phyloP scores from a whole-genome alignment of 2,888 invertebrate genomes.

The Agapetus fuscipes region DNA sequence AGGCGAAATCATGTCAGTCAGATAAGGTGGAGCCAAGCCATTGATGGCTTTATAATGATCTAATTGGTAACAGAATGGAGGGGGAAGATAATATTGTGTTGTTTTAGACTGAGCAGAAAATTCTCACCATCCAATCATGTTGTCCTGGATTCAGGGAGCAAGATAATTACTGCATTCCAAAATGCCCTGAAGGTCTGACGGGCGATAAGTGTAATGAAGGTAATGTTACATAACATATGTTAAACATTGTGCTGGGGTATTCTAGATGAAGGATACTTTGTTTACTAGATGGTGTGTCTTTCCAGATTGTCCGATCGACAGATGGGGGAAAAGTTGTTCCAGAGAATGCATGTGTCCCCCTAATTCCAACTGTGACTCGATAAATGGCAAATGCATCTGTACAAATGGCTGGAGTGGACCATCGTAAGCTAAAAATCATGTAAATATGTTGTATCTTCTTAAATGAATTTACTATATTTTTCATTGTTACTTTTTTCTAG shows the following conservation, averaged over 20 bases:
- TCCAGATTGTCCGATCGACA: conserved; percentile 56
- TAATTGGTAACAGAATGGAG: too few species aligned
- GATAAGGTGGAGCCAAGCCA: too few species aligned
- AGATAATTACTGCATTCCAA: conserved; percentile 51
- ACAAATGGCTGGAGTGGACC: conserved; percentile 58
- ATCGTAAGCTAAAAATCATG: conserved; percentile 41
- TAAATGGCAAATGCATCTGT: conserved; percentile 56
- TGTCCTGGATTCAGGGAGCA: conserved; percentile 64
- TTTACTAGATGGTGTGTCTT: too few species aligned
- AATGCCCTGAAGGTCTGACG: conserved; percentile 54
- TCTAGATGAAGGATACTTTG: too few species aligned
- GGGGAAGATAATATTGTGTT: too few species aligned
- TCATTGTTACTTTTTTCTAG: conserved; percentile 19
- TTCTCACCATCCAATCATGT: conserved; percentile 58
- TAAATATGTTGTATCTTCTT: neutral
- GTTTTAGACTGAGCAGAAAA: conserved; percentile 57
- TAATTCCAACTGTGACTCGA: conserved; percentile 52
- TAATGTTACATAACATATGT: conserved; percentile 26
- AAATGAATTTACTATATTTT: neutral
- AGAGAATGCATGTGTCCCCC: conserved; percentile 54
- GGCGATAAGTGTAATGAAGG: conserved; percentile 52
- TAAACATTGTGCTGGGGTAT: too few species aligned
- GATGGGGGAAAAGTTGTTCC: conserved; percentile 68
- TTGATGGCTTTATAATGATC: too few species aligned
- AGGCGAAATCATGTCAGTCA: too few species aligned